These are phyloP conservation scores for Neopelma chrysocephalum DNA, from an alignment of 2,797 vertebrate species.

Conservation along the genomic window DNA sequence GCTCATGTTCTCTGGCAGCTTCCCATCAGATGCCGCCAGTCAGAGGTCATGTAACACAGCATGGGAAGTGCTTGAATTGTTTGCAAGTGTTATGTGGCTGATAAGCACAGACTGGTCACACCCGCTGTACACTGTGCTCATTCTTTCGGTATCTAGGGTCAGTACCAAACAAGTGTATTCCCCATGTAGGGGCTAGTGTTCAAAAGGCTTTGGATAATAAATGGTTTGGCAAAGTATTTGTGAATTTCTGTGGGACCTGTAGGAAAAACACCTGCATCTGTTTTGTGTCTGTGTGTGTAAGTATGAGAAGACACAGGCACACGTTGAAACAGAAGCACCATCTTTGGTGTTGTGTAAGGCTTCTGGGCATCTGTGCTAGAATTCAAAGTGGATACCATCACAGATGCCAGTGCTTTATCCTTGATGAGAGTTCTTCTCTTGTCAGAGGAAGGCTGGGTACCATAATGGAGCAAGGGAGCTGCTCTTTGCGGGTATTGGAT, in stretches of 20 bases:
- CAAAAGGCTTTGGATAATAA: not conserved
- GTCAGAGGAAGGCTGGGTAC: not conserved
- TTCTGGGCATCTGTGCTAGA: not conserved
- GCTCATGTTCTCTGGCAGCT: not conserved
- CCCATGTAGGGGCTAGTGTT: not conserved
- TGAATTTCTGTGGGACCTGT: not conserved
- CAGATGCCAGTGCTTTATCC: not conserved
- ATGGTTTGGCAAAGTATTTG: not conserved
- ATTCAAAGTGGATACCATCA: not conserved
- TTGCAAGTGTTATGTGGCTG: not conserved
- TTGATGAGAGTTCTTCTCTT: not conserved
- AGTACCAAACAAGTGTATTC: not conserved
- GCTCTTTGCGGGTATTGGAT: not conserved
- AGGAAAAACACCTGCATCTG: not conserved
- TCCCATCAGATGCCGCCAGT: not conserved
- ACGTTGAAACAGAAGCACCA: not conserved
- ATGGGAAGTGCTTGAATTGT: not conserved
- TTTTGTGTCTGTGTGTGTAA: not conserved
- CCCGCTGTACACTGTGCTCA: not conserved
- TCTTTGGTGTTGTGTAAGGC: not conserved
- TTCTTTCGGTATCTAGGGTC: not conserved
- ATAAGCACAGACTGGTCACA: not conserved
- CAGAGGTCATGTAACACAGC: not conserved
- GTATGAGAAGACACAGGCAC: not conserved
- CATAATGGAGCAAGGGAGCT: not conserved